Evolutionary conservation across 2,797 vertebrate species (phyloP), one percentile per base, ranked within the genome.

Genomic region (Tragelaphus eurycerus): DNA sequence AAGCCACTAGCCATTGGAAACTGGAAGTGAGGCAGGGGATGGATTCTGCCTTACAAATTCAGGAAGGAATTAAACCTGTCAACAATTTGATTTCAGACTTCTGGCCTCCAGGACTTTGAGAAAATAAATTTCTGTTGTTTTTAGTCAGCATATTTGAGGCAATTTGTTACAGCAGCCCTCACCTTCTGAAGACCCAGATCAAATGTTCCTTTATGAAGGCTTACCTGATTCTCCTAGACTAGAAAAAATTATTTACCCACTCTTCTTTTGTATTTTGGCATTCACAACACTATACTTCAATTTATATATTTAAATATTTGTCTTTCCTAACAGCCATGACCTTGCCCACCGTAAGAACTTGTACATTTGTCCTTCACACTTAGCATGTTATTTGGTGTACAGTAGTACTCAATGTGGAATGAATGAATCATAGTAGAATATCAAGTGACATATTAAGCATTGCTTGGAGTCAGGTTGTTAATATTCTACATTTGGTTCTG

Each of bases 71-170:
- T 7, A 54, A 79, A 14, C n/a, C 27, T 62, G 34, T 7, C 46
- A 55, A 15, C 34, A 60, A 7, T 27, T 55, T 55, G 16, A 38
- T 71, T 38, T 71, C 67, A 71, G 19, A 71, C 34, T 71, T 71
- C 5, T 23, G 21, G 19, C 34, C 34, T 71, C 67, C 67, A 38
- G 34, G 87, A 57, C 46, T 62, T 19, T 34, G 57, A 88, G 50
- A 57, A 95, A 88, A 90, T 59, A 48, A 21, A 71, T 81, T 95
- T 93, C 92, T 85, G 27, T 64, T 90, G 27, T 87, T 74, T 60
- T 60, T 25, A 64, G 12, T 43, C 57, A 38, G 54, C 13, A 14
- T 52, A 2, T 62, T 88, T 38, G 38, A 85, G 54, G 43, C 67
- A 48, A 78, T 86, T 94, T 82, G 16, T 92, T 82, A 71, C 60